These are phyloP conservation scores for Harpalus rufipes DNA, from an alignment of 2,888 invertebrate genomes.

Conservation along the genomic window DNA sequence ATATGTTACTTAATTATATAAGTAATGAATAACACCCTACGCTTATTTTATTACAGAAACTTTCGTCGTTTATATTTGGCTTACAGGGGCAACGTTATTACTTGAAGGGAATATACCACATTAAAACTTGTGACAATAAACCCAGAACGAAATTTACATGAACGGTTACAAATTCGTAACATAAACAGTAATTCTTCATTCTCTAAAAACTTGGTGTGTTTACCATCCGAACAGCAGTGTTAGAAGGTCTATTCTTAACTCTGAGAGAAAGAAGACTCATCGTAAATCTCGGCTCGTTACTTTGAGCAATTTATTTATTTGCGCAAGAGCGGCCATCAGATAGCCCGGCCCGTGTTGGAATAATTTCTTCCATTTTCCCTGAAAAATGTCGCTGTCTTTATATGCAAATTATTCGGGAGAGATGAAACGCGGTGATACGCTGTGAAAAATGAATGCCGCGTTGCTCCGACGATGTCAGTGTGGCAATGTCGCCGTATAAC, in stretches of 20 bases:
- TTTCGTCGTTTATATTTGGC: background rate
- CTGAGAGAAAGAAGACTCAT: background rate
- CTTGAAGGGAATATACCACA: background rate
- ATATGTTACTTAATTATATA: background rate
- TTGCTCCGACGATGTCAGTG: slow-evolving; percentile 28
- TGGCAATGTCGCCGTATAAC: background rate
- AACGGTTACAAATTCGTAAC: background rate
- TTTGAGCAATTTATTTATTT: slow-evolving; percentile 31
- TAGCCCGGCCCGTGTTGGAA: slow-evolving; percentile 25
- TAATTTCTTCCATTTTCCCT: slow-evolving; percentile 55
- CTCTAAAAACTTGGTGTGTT: background rate
- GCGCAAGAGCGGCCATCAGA: slow-evolving; percentile 17
- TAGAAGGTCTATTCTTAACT: slow-evolving; percentile 4
- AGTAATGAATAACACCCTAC: background rate
- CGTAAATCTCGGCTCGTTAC: slow-evolving; percentile 31
- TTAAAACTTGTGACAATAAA: slow-evolving; percentile 2
- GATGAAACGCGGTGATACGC: slow-evolving; percentile 45
- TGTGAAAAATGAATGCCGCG: slow-evolving; percentile 34
- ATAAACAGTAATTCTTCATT: background rate
- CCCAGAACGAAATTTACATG: background rate
- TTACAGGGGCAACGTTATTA: background rate
- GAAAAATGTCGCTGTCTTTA: slow-evolving; percentile 55
- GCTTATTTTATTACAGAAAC: background rate
- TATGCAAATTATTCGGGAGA: slow-evolving; percentile 51
- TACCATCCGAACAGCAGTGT: background rate